A percentile compares a stretch with the other conserved stretches of the same genome.
Evolutionary conservation across 2,797 vertebrate genomes (phyloP).

Genomic region (Rhodeus uyekii): DNA sequence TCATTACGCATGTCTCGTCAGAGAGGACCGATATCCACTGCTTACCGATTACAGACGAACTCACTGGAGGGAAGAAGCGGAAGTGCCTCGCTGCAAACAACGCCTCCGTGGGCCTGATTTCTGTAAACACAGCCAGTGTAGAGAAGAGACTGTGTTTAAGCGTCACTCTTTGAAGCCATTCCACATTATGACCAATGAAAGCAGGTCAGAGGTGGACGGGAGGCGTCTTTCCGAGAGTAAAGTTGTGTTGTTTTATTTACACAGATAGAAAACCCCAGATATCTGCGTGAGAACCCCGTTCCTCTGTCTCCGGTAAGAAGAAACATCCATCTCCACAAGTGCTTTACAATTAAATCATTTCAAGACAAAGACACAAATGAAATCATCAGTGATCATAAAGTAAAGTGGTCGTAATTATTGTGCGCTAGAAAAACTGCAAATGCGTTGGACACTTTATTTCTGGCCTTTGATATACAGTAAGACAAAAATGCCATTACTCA

Average conservation of each 20-base stretch:
- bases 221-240: conserved; percentile 45
- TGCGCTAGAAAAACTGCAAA: neutral
- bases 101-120: conserved; percentile 68
- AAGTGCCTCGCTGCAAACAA: conserved; percentile 48
- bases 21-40: conserved; percentile 62
- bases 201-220: conserved; percentile 57
- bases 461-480: neutral
- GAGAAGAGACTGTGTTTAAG: conserved; percentile 65
- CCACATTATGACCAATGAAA: conserved; percentile 68
- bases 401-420: neutral
- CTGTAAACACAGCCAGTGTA: conserved; percentile 71
- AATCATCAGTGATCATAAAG: neutral
- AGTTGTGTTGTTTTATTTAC: conserved; percentile 63
- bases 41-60: conserved; percentile 69
- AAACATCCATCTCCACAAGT: neutral
- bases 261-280: conserved; percentile 93
- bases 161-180: conserved; percentile 72
- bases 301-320: conserved; percentile 81
- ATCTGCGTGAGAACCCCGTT: conserved; percentile 85
- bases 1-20: no score
- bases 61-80: conserved; percentile 13
- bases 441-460: no score
- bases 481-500: neutral
- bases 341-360: neutral
- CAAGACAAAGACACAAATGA: no score